Percentiles rank a stretch among this genome's conserved stretches.
phyloP scores from a whole-genome alignment of 2,888 invertebrate species.

The Perizoma affinitatum region DNA sequence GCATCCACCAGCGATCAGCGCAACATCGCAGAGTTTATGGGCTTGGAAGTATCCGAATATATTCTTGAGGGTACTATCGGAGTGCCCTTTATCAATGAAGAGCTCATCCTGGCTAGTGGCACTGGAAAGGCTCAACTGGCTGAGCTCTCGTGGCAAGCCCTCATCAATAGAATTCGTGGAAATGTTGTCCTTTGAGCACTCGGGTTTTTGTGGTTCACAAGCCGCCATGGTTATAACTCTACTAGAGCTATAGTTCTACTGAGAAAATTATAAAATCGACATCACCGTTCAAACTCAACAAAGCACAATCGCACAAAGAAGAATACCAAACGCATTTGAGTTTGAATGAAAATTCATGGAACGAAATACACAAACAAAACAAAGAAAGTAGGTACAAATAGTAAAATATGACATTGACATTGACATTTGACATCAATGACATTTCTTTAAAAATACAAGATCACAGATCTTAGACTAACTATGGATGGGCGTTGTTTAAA shows the following conservation, averaged over 20 bases:
- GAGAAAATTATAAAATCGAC: conserved; percentile 8
- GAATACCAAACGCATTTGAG: conserved; percentile 6
- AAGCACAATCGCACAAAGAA: conserved; percentile 8
- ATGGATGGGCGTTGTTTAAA: no score
- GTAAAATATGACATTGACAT: no score
- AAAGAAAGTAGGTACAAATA: no score
- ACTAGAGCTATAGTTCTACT: not conserved
- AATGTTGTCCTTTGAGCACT: conserved; percentile 73
- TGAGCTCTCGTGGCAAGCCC: conserved; percentile 86
- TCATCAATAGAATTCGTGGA: conserved; percentile 82
- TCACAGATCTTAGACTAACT: no score
- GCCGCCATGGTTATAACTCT: conserved; percentile 63
- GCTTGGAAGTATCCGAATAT: conserved; percentile 93
- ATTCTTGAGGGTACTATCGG: conserved; percentile 91
- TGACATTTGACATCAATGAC: no score
- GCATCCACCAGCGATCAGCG: conserved; percentile 91
- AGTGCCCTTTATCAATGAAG: conserved; percentile 90
- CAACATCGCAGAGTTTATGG: conserved; percentile 94
- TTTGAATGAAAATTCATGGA: no score
- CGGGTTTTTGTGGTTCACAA: conserved; percentile 71
- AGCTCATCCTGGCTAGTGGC: conserved; percentile 90
- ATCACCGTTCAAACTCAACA: conserved; percentile 17
- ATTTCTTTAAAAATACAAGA: no score
- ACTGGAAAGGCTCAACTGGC: conserved; percentile 86
- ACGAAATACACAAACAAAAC: no score